Percentiles rank a stretch among this genome's conserved stretches.
Conservation (phyloP, 1,140 invertebrate genomes). For the Semibalanus balanoides region DNA sequence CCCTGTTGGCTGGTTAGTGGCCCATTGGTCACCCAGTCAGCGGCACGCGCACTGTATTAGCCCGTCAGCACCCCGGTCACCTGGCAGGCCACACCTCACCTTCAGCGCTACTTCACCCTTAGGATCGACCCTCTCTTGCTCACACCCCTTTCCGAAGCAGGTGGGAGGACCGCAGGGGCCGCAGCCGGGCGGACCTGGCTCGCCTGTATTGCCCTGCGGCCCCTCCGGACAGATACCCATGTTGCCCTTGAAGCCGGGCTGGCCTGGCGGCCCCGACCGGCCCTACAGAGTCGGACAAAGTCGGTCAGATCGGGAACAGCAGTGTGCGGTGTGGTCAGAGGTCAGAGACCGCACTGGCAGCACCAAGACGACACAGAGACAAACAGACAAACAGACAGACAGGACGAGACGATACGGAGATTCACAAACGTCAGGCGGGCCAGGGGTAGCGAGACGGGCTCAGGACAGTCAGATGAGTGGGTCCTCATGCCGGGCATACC, state of each 20-base stretch:
- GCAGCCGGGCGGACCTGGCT: neutral
- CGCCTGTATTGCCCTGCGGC: neutral
- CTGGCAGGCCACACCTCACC: neutral
- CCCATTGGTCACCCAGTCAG: neutral
- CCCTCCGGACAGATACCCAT: neutral
- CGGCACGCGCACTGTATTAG: neutral
- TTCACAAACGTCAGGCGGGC: too few species aligned
- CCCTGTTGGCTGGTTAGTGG: too few species aligned
- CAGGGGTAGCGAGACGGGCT: neutral
- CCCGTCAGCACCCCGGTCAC: neutral
- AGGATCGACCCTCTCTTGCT: too few species aligned
- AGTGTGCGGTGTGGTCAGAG: too few species aligned
- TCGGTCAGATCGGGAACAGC: neutral
- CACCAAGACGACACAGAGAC: neutral
- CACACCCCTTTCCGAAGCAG: too few species aligned
- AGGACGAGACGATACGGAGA: too few species aligned
- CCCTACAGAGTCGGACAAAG: neutral
- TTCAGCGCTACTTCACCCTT: neutral
- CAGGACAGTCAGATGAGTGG: neutral
- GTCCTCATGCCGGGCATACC: too few species aligned
- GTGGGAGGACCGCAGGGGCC: neutral
- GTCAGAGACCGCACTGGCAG: neutral
- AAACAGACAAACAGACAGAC: neutral
- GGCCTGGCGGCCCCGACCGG: too few species aligned
- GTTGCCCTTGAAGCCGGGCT: neutral